Evolutionary conservation across 2,797 vertebrate genomes (phyloP).

Genomic region (Schizothorax lantsangensis): DNA sequence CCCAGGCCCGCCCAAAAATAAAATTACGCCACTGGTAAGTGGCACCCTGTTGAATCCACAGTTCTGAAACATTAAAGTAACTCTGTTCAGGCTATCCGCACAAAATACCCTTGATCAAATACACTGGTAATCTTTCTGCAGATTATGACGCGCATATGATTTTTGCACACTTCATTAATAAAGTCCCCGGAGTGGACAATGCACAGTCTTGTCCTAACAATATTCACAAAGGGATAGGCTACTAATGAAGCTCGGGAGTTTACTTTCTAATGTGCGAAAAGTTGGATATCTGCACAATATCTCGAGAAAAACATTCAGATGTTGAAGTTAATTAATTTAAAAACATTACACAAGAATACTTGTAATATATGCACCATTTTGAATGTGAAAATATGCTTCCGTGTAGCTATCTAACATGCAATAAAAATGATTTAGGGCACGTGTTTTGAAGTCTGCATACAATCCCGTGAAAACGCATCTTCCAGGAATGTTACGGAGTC

Average conservation of each 20-base stretch:
- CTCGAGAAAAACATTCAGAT: background rate
- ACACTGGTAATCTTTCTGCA: background rate
- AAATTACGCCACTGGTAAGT: background rate
- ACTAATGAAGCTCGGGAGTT: background rate
- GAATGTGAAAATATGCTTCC: background rate
- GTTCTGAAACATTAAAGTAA: conserved; percentile 12
- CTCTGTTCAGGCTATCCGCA: background rate
- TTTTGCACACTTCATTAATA: background rate
- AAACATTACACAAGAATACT: background rate
- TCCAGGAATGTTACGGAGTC: background rate
- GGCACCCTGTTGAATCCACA: background rate
- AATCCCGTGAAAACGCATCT: background rate
- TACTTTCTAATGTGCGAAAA: background rate
- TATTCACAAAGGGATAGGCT: background rate
- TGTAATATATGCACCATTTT: background rate
- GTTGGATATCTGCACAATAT: background rate
- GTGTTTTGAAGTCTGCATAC: background rate
- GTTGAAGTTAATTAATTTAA: background rate
- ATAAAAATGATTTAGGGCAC: background rate
- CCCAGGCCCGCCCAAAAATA: no score
- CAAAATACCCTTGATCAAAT: background rate
- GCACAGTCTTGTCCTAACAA: background rate
- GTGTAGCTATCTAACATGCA: background rate
- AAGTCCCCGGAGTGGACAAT: background rate
- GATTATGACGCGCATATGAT: background rate